A percentile compares a stretch with the other conserved stretches of the same genome.
These are phyloP conservation scores for Acanthosoma haemorrhoidale DNA, from an alignment of 2,888 invertebrate species.

Conservation along the genomic window DNA sequence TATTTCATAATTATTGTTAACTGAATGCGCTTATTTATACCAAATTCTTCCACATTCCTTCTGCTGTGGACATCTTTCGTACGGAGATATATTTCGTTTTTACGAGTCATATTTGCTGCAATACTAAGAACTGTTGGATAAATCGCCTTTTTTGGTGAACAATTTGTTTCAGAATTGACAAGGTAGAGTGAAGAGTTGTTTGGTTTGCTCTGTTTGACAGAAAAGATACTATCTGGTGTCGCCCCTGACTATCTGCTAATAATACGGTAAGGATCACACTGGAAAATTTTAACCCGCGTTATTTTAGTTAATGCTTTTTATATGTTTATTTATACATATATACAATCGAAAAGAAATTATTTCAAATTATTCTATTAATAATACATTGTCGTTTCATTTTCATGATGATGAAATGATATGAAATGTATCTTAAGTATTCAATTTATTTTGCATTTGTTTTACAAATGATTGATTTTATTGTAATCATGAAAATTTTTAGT, in stretches of 20 bases:
- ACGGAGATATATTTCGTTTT: conserved; percentile 25
- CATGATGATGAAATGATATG: no score
- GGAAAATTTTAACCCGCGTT: conserved; percentile 17
- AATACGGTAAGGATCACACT: conserved; percentile 26
- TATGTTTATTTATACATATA: background rate
- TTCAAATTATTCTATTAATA: background rate
- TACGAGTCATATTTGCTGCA: conserved; percentile 19
- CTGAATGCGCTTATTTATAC: conserved; percentile 1
- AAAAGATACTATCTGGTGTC: conserved; percentile 21
- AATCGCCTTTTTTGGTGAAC: conserved; percentile 38
- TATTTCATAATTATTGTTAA: background rate
- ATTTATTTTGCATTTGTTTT: no score
- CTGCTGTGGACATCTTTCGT: conserved; percentile 27
- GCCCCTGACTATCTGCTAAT: background rate
- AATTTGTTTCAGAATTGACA: conserved; percentile 40
- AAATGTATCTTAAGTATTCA: no score
- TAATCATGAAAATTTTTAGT: no score
- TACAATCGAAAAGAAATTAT: background rate
- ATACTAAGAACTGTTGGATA: conserved; percentile 30
- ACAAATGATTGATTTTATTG: no score
- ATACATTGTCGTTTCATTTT: no score
- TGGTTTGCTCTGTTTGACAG: conserved; percentile 21
- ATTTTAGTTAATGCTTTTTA: background rate
- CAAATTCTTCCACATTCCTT: conserved; percentile 16
- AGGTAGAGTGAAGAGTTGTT: conserved; percentile 19